A percentile compares a stretch with the other conserved stretches of the same genome.
Conservation (phyloP, 1,140 invertebrate genomes). For the Cotesia vestalis region DNA sequence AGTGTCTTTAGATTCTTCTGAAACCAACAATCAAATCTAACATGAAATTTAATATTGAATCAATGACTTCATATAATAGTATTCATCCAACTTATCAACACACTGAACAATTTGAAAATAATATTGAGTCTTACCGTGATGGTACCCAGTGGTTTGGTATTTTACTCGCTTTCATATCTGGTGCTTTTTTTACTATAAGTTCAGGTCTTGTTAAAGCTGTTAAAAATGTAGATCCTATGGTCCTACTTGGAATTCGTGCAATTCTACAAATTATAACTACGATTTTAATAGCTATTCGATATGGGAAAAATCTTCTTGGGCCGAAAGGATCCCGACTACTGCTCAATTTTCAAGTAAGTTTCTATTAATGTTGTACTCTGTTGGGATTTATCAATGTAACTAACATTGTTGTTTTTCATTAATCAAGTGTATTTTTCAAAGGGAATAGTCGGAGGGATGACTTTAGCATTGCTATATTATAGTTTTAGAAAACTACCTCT, state of each 20-base stretch:
- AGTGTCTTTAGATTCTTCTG: slow-evolving; percentile 36
- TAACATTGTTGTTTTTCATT: slow-evolving; percentile 23
- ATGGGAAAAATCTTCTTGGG: slow-evolving; percentile 57
- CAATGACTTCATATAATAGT: slow-evolving; percentile 58
- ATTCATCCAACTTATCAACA: slow-evolving; percentile 59
- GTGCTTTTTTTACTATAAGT: slow-evolving; percentile 66
- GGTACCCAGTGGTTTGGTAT: slow-evolving; percentile 64
- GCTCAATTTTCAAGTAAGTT: slow-evolving; percentile 62
- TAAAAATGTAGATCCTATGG: slow-evolving; percentile 64
- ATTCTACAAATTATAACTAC: slow-evolving; percentile 63
- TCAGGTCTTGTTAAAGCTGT: slow-evolving; percentile 65
- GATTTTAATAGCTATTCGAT: slow-evolving; percentile 51
- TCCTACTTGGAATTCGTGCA: slow-evolving; percentile 61
- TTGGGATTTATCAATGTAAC: slow-evolving; percentile 1
- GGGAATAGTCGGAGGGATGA: slow-evolving; percentile 67
- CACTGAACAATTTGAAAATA: slow-evolving; percentile 59
- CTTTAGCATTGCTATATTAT: slow-evolving; percentile 65
- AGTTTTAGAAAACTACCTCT: slow-evolving; percentile 68
- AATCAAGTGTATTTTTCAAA: slow-evolving; percentile 41
- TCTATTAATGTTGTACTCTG: neutral
- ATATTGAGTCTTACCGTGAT: slow-evolving; percentile 56
- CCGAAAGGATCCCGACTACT: slow-evolving; percentile 61
- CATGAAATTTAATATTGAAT: slow-evolving; percentile 60
- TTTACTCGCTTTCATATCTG: slow-evolving; percentile 65
- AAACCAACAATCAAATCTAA: slow-evolving; percentile 13